Conservation (phyloP, 1,140 invertebrate species). For the Pseudachorutes palmiensis region DNA sequence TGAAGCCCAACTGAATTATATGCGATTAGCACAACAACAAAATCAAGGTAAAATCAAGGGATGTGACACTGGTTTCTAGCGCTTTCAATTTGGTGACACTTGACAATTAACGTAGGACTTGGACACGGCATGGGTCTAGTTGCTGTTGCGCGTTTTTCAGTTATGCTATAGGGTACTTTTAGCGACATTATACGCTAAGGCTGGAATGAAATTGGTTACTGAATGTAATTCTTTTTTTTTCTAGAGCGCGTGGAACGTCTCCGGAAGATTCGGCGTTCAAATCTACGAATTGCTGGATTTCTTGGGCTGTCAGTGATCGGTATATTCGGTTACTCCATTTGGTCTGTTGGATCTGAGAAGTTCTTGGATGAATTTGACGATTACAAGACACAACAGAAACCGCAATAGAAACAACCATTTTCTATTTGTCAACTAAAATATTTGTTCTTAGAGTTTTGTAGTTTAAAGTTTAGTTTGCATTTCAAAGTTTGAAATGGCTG, state of each 20-base stretch:
- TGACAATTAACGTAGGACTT: too few relatives aligned
- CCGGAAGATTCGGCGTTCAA: constrained; percentile 52
- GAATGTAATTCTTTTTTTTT: neutral
- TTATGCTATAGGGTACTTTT: too few relatives aligned
- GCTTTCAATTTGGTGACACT: too few relatives aligned
- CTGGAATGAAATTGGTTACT: too few relatives aligned
- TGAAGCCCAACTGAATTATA: constrained; percentile 60
- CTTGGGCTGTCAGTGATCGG: constrained; percentile 55
- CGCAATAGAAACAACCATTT: too few relatives aligned
- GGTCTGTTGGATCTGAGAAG: constrained; percentile 69
- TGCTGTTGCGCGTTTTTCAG: too few relatives aligned
- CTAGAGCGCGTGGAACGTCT: constrained; percentile 57
- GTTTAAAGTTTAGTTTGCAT: neutral
- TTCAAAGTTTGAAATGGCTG: neutral
- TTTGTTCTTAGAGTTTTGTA: neutral
- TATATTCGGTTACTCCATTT: constrained; percentile 76
- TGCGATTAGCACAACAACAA: constrained; percentile 64
- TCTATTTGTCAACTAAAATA: too few relatives aligned
- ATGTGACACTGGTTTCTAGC: constrained; percentile 4
- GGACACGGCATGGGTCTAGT: too few relatives aligned
- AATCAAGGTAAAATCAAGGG: constrained; percentile 45
- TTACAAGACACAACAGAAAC: constrained; percentile 48
- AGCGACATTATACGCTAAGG: too few relatives aligned
- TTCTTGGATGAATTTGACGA: constrained; percentile 80
- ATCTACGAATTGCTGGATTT: constrained; percentile 53